Evolutionary conservation across 2,797 vertebrate species (phyloP), one percentile per base, ranked within the genome.

Genomic region (Distichodus sexfasciatus): DNA sequence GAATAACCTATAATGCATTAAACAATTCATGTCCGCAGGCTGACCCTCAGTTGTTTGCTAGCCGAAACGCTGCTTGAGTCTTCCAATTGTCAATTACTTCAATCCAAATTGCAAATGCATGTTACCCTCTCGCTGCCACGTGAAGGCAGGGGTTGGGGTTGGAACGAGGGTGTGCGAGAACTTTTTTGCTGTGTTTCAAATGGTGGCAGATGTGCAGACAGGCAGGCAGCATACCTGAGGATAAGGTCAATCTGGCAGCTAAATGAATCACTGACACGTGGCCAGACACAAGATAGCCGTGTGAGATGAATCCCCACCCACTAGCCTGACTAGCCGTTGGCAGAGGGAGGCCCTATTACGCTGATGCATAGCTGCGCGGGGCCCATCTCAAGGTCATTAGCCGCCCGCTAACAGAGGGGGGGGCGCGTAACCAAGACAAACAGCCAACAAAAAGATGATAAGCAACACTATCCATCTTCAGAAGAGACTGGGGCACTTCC

Each of bases 381-480:
- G 40, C 41, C 57, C 50, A 48, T 75, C 67, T 68, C 83, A 88
- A 88, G 82, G 85, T 88, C 80, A 85, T 84, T 85, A 85, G 80
- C 43, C n/a, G 70, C 47, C 50, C 50, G 69, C 68, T 76, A 75
- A 71, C 76, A 61, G 29, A 67, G 67, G 60, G 50, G 60, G 50
- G 61, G 72, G 11, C 57, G 69, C 74, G 47, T 74, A 87, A 83
- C 75, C 71, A 83, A 85, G 87, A 90, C 83, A 89, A 89, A 87
- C 75, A 75, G 78, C 74, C 81, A 82, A 86, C 81, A 84, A 83
- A 81, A 75, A 28, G 69, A 77, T 69, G 80, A 83, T 81, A 84
- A 86, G 83, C 78, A 86, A 65, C 0, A 7, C 73, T 54, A 87
- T 90, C 78, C 81, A 84, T 89, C 86, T 82, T 81, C 43, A 12